phyloP scores from a whole-genome alignment of 1,140 invertebrate genomes.

The Phymorhynchus buccinoides region DNA sequence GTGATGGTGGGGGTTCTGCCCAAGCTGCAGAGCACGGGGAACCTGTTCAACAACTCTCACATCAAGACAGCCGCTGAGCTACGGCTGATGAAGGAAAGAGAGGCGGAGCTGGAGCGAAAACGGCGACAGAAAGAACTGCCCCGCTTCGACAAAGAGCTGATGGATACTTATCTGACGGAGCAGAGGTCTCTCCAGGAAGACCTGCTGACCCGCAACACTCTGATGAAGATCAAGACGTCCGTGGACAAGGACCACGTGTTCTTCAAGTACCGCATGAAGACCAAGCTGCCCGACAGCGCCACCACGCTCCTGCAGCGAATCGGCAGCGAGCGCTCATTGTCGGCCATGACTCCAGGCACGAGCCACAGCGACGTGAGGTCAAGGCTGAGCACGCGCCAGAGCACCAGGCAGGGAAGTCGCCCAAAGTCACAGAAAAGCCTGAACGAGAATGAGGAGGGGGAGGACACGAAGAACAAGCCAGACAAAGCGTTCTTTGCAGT shows the following conservation, averaged over 20 bases:
- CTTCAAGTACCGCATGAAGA: constrained; percentile 44
- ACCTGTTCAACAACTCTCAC: constrained; percentile 17
- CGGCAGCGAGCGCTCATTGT: constrained; percentile 6
- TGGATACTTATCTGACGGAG: constrained; percentile 48
- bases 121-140: constrained; percentile 38
- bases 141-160: constrained; percentile 42
- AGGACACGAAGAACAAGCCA: neutral
- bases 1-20: constrained; percentile 31
- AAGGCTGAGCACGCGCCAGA: constrained; percentile 22
- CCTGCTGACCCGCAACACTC: constrained; percentile 50
- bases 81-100: constrained; percentile 17
- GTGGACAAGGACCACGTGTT: constrained; percentile 42
- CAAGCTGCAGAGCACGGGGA: neutral
- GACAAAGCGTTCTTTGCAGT: neutral
- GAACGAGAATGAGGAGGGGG: neutral
- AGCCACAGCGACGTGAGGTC: neutral
- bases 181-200: constrained; percentile 50
- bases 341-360: neutral
- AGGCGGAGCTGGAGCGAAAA: constrained; percentile 3
- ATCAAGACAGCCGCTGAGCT: constrained; percentile 24
- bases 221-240: constrained; percentile 42
- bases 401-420: neutral
- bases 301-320: constrained; percentile 18
- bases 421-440: neutral
- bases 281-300: constrained; percentile 32